Conservation (phyloP, 1,140 invertebrate species). For the Drosophila nigrodunni region DNA sequence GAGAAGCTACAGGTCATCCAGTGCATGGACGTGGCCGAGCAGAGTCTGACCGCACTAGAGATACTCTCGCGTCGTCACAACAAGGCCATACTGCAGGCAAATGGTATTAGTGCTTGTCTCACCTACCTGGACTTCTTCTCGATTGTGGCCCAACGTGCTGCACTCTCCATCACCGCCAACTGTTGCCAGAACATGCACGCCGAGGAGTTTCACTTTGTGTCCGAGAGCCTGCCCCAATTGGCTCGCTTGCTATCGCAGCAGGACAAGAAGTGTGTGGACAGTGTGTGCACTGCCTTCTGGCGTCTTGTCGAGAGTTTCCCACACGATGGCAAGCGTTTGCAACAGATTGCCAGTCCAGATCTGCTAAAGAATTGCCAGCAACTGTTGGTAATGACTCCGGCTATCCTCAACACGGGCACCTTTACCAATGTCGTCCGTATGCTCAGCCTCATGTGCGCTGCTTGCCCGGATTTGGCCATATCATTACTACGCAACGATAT, state of each 20-base stretch:
- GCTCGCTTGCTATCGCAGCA: conserved; percentile 94
- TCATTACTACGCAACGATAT: conserved; percentile 97
- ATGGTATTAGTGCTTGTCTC: conserved; percentile 96
- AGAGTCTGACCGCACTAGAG: conserved; percentile 97
- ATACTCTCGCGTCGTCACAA: conserved; percentile 98
- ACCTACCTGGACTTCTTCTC: conserved; percentile 99
- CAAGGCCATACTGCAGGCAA: conserved; percentile 97
- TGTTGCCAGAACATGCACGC: conserved; percentile 97
- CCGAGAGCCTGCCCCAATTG: conserved; percentile 94
- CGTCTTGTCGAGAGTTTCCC: conserved; percentile 98
- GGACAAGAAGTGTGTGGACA: conserved; percentile 99
- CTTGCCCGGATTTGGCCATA: conserved; percentile 96
- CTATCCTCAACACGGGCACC: conserved; percentile 95
- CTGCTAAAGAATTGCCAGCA: conserved; percentile 97
- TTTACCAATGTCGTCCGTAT: conserved; percentile 98
- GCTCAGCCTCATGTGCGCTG: conserved; percentile 97
- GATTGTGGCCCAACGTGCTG: conserved; percentile 97
- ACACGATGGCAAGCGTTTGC: conserved; percentile 93
- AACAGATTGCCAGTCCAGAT: conserved; percentile 97
- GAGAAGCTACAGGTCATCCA: conserved; percentile 98
- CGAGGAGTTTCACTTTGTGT: conserved; percentile 97
- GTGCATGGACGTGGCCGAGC: conserved; percentile 99
- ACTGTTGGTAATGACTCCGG: conserved; percentile 95
- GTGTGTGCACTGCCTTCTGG: conserved; percentile 97
- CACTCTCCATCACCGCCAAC: conserved; percentile 97